Conservation (phyloP, 2,113 vertebrate species). For the Steatornis caripensis region DNA sequence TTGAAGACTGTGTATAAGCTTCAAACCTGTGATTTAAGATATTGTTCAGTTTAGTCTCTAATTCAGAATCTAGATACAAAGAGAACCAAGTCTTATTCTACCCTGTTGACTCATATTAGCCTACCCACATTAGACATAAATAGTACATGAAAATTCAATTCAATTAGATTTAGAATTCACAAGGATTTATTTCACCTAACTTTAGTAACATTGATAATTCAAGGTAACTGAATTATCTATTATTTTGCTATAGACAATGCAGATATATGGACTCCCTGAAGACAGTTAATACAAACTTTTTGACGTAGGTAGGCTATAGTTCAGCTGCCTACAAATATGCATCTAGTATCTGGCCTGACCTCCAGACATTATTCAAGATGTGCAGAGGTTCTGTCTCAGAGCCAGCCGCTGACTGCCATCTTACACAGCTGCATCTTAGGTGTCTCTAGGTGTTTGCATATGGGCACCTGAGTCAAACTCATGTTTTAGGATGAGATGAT, state of each 20-base stretch:
- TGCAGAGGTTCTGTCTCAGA: not conserved
- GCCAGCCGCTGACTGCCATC: not conserved
- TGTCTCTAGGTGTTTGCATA: not conserved
- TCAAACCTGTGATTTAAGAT: not conserved
- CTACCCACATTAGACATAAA: not conserved
- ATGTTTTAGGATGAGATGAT: not conserved
- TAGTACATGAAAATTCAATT: not conserved
- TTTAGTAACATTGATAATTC: not conserved
- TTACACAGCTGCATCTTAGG: not conserved
- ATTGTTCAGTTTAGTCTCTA: not conserved
- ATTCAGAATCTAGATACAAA: not conserved
- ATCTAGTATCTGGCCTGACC: not conserved
- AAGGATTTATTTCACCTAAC: not conserved
- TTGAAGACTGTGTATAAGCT: not conserved
- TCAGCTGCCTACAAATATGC: not conserved
- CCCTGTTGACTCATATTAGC: not conserved
- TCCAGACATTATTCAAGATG: not conserved
- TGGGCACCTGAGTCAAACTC: not conserved
- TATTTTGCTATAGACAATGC: not conserved
- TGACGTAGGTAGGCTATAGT: not conserved
- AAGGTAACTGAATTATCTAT: not conserved
- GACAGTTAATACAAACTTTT: not conserved
- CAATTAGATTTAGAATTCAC: not conserved
- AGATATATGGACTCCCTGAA: not conserved
- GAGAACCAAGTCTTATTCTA: not conserved